Conservation (phyloP, 53 echinoderm and acorn worm species). For the Pentamera pediparva region DNA sequence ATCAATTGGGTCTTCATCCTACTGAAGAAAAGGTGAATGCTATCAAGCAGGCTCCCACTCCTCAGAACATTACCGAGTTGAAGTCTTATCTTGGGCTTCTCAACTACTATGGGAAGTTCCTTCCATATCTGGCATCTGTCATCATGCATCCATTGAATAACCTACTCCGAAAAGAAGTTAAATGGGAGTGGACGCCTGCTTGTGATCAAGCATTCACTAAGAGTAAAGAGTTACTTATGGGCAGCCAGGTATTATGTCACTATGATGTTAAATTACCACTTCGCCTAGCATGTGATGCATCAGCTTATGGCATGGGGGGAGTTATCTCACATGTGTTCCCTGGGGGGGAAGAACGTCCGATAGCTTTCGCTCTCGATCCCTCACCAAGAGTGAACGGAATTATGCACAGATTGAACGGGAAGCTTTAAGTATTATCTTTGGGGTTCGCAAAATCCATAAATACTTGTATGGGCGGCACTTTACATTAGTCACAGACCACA, state of each 20-base stretch:
- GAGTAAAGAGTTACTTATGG: slow-evolving; percentile 36
- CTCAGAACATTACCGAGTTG: neutral
- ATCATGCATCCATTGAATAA: slow-evolving; percentile 42
- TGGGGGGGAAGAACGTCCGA: slow-evolving; percentile 52
- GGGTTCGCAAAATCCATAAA: slow-evolving; percentile 40
- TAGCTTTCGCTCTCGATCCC: slow-evolving; percentile 57
- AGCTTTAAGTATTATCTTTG: slow-evolving; percentile 25
- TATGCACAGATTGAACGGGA: slow-evolving; percentile 53
- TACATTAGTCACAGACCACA: slow-evolving; percentile 48
- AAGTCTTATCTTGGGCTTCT: slow-evolving; percentile 21
- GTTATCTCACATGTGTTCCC: slow-evolving; percentile 60
- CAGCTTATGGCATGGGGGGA: slow-evolving; percentile 44
- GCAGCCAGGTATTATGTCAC: slow-evolving; percentile 45
- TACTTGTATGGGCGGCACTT: slow-evolving; percentile 52
- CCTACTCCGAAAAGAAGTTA: slow-evolving; percentile 33
- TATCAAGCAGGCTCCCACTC: neutral
- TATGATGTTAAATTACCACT: slow-evolving; percentile 49
- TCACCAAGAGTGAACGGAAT: slow-evolving; percentile 35
- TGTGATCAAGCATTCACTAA: slow-evolving; percentile 43
- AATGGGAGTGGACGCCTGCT: slow-evolving; percentile 37
- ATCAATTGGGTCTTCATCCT: neutral
- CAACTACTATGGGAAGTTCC: slow-evolving; percentile 20
- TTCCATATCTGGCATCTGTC: slow-evolving; percentile 3
- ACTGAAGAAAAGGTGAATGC: neutral
- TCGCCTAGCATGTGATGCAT: slow-evolving; percentile 48